Percentiles rank a stretch among this genome's conserved stretches.
phyloP scores from a whole-genome alignment of 2,888 invertebrate genomes.

The Leptarthrus brevirostris region DNA sequence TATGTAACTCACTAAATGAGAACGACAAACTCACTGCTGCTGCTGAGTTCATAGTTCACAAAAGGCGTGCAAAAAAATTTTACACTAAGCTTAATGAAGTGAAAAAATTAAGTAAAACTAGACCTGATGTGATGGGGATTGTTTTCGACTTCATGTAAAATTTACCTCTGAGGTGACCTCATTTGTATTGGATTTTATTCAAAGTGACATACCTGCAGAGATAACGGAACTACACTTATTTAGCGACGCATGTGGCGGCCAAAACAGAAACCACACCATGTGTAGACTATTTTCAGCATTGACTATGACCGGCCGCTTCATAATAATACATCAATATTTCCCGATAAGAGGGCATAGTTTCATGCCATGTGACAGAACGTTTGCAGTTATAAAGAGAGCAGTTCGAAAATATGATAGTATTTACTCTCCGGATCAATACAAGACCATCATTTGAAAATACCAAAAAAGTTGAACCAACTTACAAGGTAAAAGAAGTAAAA shows the following conservation, averaged over 20 bases:
- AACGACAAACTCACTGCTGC: too few species aligned
- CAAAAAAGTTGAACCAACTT: too few species aligned
- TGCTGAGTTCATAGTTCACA: too few species aligned
- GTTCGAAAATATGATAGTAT: neutral
- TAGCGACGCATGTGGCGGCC: conserved; percentile 3
- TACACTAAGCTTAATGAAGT: too few species aligned
- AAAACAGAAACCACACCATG: neutral
- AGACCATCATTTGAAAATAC: too few species aligned
- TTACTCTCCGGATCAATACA: too few species aligned
- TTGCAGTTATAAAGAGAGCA: neutral
- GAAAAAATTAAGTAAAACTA: too few species aligned
- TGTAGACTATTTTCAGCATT: neutral
- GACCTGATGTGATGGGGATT: too few species aligned
- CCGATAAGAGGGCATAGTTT: neutral
- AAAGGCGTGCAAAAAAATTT: too few species aligned
- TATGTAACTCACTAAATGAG: too few species aligned
- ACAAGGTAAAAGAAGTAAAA: too few species aligned
- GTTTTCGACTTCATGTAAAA: too few species aligned
- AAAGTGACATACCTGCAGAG: neutral
- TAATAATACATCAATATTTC: neutral
- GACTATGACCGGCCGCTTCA: neutral
- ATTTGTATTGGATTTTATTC: neutral
- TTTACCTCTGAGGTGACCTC: neutral
- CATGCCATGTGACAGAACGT: neutral
- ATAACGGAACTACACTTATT: neutral